These are phyloP conservation scores for Phocides pigmalion DNA, from an alignment of 1,140 invertebrate genomes.

Conservation along the genomic window DNA sequence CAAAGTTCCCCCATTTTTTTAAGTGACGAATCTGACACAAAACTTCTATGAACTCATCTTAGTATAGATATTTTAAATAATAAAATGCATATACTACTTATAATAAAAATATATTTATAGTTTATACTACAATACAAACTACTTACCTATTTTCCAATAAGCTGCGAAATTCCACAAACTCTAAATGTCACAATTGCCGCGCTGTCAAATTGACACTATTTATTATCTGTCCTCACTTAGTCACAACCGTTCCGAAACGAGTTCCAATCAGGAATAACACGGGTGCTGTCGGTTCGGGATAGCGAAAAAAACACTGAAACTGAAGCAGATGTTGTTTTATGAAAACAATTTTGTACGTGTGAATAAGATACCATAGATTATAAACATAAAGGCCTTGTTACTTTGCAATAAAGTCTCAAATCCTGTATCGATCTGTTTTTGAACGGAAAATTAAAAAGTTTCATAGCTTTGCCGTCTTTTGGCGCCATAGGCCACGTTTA, in stretches of 20 bases:
- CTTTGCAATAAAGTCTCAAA: conserved; percentile 17
- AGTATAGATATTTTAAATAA: neutral
- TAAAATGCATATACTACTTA: neutral
- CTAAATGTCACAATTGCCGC: conserved; percentile 56
- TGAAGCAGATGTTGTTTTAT: conserved; percentile 47
- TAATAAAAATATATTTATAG: neutral
- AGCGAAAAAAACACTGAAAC: conserved; percentile 67
- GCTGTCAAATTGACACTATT: conserved; percentile 64
- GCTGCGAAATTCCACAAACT: conserved; percentile 34
- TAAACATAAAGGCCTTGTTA: conserved; percentile 24
- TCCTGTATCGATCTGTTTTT: conserved; percentile 19
- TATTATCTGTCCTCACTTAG: conserved; percentile 48
- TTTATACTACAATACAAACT: conserved; percentile 18
- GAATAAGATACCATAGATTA: conserved; percentile 27
- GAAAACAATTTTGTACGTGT: conserved; percentile 30
- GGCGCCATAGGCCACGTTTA: conserved; percentile 41
- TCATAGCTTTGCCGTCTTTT: conserved; percentile 40
- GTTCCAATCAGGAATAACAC: conserved; percentile 67
- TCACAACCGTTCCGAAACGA: conserved; percentile 59
- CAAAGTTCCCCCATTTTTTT: no score
- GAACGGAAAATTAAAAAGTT: conserved; percentile 24
- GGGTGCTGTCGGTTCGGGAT: conserved; percentile 63
- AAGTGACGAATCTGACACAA: no score
- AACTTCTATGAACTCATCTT: no score
- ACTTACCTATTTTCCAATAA: conserved; percentile 36